Evolutionary conservation across 1,140 invertebrate genomes (phyloP), one percentile per base, ranked within the genome.

Genomic region (Acromyrmex echinatior): DNA sequence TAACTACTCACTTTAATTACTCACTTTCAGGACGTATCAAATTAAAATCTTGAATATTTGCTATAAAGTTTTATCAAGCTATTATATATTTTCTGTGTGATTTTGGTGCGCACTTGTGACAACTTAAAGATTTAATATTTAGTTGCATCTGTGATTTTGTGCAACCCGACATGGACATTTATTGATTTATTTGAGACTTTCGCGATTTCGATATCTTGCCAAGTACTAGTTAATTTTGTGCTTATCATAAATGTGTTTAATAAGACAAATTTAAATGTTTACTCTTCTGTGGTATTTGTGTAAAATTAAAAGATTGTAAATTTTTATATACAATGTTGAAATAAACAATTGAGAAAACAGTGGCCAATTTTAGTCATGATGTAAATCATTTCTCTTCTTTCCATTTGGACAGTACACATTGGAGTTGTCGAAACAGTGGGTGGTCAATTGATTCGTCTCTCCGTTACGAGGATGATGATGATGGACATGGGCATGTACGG

Each of bases 401-500:
- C 18, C 39, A 45, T 3, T 82, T 49, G 70, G 28, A 62, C 39
- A 21, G 1, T 39, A 84, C 56, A 28, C 56, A 74, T 74, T 39
- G 18, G 21, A 74, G 56, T 82, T 82, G 28, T 39, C 31, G 51
- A 81, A 39, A 79, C 86, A 65, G 89, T 87, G 79, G 88, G 88
- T 91, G 81, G 86, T 63, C 58, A 81, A 81, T 88, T 94, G 88
- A 93, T 88, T 90, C 80, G 85, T 79, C 80, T 89, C 78, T 91
- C 87, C 70, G 79, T 80, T 66, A 91, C 92, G 93, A 96, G 94
- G 94, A 96, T 96, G 96, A 96, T 96, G 95, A 97, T 96, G 96
- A 97, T 97, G 97, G 97, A 97, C 96, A 96, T 97, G 95, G 96
- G 96, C 95, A 97, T 97, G 97, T 97, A 97, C 96, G 96, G 96